phyloP scores from a whole-genome alignment of 2,113 vertebrate species.

The Pedetes capensis region DNA sequence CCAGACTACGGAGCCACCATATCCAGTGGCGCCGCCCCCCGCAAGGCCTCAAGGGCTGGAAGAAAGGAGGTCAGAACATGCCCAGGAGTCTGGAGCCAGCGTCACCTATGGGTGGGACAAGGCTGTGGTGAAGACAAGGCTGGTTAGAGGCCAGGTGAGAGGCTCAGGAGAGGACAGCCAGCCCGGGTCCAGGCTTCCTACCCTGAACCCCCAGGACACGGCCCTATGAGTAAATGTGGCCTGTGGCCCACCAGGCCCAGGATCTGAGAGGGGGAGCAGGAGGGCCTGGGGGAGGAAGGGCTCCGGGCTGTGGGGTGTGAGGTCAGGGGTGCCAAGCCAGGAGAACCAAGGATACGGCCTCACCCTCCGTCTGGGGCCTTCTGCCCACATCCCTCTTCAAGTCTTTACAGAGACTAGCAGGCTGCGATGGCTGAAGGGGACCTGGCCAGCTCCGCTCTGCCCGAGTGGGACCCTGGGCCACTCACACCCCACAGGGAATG shows the following conservation, averaged over 20 bases:
- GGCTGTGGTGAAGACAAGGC: accelerated
- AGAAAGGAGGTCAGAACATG: accelerated
- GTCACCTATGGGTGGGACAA: accelerated
- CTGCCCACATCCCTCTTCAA: neutral
- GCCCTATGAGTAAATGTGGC: accelerated
- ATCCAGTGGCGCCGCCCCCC: accelerated
- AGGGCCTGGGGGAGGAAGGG: accelerated
- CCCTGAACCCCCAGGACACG: too few species aligned
- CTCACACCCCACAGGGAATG: accelerated
- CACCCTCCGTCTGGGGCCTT: neutral
- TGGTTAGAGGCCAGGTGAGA: neutral
- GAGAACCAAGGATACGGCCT: too few species aligned
- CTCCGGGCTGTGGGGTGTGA: accelerated
- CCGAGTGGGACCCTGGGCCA: accelerated
- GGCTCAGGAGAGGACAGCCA: too few species aligned
- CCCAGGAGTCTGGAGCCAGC: neutral
- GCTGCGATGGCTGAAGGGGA: too few species aligned
- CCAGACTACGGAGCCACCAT: neutral
- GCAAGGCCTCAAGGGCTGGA: accelerated
- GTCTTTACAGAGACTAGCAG: neutral
- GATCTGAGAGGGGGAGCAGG: neutral
- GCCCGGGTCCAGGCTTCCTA: too few species aligned
- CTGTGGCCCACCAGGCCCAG: neutral
- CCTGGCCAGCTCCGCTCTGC: neutral
- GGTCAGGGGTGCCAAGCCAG: neutral